phyloP scores from a whole-genome alignment of 1,140 invertebrate genomes.

The Metopolophium dirhodum region DNA sequence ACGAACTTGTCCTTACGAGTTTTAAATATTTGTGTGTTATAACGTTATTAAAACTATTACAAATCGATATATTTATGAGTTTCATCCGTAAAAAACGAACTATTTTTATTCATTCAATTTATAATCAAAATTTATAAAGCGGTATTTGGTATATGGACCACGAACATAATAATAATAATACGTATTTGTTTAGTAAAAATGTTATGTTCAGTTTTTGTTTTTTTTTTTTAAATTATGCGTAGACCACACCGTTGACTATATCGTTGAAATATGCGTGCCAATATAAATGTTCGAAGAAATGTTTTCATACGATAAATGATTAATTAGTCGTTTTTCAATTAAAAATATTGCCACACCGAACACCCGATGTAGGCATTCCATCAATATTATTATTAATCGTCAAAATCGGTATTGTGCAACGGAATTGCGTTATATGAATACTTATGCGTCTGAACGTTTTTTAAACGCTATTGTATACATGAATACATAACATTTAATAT shows the following conservation, averaged over 20 bases:
- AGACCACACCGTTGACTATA: neutral
- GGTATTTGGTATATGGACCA: neutral
- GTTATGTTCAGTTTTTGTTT: neutral
- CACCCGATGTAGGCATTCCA: neutral
- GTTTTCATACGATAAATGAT: neutral
- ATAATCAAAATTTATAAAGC: neutral
- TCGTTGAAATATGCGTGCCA: neutral
- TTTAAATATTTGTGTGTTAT: neutral
- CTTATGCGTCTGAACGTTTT: neutral
- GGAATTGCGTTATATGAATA: neutral
- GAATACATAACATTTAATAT: neutral
- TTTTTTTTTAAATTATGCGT: neutral
- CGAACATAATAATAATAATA: neutral
- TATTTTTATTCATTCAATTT: neutral
- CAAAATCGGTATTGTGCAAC: slow-evolving; percentile 26
- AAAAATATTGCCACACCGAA: slow-evolving; percentile 7
- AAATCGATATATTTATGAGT: neutral
- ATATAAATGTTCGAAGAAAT: neutral
- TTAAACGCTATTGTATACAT: neutral
- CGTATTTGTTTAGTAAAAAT: slow-evolving; percentile 8
- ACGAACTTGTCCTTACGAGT: neutral
- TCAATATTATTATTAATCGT: neutral
- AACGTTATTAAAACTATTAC: neutral
- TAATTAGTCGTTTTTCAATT: slow-evolving; percentile 34
- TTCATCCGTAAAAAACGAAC: neutral